phyloP scores from a whole-genome alignment of 2,797 vertebrate species.

The Sebastes vulpes region DNA sequence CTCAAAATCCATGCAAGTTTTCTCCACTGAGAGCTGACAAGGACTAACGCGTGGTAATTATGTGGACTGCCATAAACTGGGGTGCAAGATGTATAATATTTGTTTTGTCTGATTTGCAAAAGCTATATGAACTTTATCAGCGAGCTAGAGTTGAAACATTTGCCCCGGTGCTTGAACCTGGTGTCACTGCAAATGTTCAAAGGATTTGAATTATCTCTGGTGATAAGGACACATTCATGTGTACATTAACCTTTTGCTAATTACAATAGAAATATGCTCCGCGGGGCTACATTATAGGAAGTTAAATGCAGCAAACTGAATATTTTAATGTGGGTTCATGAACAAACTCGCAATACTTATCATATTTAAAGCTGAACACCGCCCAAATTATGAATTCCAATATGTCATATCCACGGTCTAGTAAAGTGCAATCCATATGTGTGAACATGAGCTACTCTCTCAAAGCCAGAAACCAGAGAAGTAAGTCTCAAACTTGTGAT shows the following conservation, averaged over 20 bases:
- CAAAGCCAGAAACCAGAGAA: no score
- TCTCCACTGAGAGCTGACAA: neutral
- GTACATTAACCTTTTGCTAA: neutral
- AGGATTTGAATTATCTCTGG: neutral
- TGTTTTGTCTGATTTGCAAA: neutral
- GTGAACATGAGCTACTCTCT: no score
- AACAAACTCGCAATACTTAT: neutral
- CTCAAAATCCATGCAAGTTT: neutral
- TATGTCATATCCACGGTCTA: no score
- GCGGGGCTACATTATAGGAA: neutral
- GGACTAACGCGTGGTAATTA: neutral
- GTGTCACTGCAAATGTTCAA: neutral
- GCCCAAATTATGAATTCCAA: no score
- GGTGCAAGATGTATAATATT: neutral
- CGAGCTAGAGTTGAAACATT: neutral
- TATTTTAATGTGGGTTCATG: neutral
- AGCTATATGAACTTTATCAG: neutral
- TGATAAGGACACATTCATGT: neutral
- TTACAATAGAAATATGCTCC: neutral
- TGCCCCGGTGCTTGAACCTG: neutral
- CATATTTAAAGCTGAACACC: neutral
- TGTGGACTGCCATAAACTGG: neutral
- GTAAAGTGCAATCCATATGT: no score
- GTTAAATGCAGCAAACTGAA: neutral
- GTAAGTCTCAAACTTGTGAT: no score